Evolutionary conservation across 1,140 invertebrate species (phyloP).

Genomic region (Psix sp.): DNA sequence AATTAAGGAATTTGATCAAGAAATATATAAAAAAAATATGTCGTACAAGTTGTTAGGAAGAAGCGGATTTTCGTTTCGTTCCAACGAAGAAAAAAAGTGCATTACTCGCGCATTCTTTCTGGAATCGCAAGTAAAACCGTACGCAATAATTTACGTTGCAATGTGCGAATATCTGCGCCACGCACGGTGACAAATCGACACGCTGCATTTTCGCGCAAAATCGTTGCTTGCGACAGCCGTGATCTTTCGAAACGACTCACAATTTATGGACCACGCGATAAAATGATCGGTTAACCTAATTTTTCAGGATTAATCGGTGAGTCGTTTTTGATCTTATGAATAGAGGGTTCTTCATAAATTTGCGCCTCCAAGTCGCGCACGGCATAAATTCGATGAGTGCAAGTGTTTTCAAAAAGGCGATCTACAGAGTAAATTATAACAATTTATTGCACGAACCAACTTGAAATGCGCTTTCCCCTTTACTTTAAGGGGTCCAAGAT

Average conservation of each 20-base stretch:
- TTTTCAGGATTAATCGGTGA: constrained; percentile 6
- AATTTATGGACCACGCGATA: constrained; percentile 7
- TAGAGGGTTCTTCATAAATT: constrained; percentile 3
- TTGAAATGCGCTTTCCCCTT: constrained; percentile 16
- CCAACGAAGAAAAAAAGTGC: constrained; percentile 31
- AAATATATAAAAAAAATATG: no score
- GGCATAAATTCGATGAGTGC: constrained; percentile 17
- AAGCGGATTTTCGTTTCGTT: constrained; percentile 10
- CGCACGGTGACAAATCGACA: constrained; percentile 32
- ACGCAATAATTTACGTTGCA: constrained; percentile 47
- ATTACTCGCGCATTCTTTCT: constrained; percentile 37
- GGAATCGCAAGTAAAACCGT: constrained; percentile 25
- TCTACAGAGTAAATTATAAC: constrained; percentile 34
- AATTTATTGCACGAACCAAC: constrained; percentile 27
- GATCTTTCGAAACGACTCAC: constrained; percentile 25
- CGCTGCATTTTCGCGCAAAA: constrained; percentile 21
- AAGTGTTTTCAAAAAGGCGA: constrained; percentile 21
- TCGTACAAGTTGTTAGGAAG: no score
- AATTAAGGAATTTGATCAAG: no score
- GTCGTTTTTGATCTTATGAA: constrained; percentile 28
- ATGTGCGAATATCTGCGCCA: constrained; percentile 25
- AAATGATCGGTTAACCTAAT: constrained; percentile 31
- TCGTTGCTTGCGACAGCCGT: constrained; percentile 25
- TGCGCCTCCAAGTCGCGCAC: constrained; percentile 10
- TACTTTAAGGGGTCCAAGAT: constrained; percentile 28